phyloP scores from a whole-genome alignment of 2,113 vertebrate genomes.

The Takifugu bimaculatus region DNA sequence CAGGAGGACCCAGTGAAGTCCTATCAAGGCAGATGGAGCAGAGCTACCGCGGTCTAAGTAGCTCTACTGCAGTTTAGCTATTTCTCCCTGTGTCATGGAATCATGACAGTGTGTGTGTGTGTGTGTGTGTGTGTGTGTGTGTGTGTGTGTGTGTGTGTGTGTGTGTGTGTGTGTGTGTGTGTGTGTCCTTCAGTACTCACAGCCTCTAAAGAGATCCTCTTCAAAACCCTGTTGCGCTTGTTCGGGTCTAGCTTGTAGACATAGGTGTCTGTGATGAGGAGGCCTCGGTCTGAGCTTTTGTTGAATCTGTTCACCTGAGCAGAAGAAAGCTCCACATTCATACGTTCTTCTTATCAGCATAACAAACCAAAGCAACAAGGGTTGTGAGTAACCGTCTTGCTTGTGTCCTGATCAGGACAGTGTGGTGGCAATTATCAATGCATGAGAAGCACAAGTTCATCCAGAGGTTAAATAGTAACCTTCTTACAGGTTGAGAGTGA shows the following conservation, averaged over 20 bases:
- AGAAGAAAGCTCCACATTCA: conserved; percentile 1
- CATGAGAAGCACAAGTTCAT: no score
- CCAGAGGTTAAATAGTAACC: no score
- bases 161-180: not conserved
- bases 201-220: conserved; percentile 73
- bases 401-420: no score
- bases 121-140: not conserved
- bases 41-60: no score
- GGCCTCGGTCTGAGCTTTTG: conserved; percentile 82
- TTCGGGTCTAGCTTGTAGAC: conserved; percentile 87
- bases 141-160: not conserved
- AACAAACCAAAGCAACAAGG: not conserved
- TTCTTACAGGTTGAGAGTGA: no score
- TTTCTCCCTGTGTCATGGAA: no score
- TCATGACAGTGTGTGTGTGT: not conserved
- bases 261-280: conserved; percentile 85
- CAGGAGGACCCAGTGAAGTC: no score
- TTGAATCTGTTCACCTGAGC: conserved; percentile 86
- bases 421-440: not conserved
- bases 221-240: conserved; percentile 83
- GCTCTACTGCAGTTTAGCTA: no score
- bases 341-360: not conserved
- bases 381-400: no score
- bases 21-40: no score
- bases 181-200: conserved; percentile 65